Evolutionary conservation across 2,888 invertebrate genomes (phyloP).

Genomic region (Cenopis cana): DNA sequence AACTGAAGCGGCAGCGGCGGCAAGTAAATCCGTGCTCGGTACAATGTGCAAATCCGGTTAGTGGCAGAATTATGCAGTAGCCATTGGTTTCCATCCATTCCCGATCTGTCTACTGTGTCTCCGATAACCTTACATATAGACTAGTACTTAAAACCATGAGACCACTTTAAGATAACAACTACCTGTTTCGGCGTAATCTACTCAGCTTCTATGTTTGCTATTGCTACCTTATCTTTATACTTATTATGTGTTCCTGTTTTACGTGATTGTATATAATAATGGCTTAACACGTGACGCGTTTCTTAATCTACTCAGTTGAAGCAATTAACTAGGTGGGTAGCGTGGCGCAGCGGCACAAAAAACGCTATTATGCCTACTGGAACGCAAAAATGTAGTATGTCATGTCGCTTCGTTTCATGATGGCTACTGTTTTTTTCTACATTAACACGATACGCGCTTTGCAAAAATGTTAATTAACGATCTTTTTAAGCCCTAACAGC

Average conservation of each 20-base stretch:
- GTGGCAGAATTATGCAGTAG: slow-evolving; percentile 36
- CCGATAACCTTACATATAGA: slow-evolving; percentile 34
- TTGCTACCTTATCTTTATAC: slow-evolving; percentile 31
- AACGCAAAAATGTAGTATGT: slow-evolving; percentile 23
- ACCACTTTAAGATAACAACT: slow-evolving; percentile 6
- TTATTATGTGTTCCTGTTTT: slow-evolving; percentile 37
- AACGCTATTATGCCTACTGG: slow-evolving; percentile 22
- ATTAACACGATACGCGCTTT: slow-evolving; percentile 21
- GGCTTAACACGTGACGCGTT: slow-evolving; percentile 27
- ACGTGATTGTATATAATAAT: slow-evolving; percentile 32
- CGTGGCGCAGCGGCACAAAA: slow-evolving; percentile 27
- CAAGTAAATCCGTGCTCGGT: slow-evolving; percentile 25
- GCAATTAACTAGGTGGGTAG: slow-evolving; percentile 21
- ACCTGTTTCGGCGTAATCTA: slow-evolving; percentile 30
- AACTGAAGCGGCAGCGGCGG: slow-evolving; percentile 6
- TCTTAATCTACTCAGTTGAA: slow-evolving; percentile 27
- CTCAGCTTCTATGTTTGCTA: slow-evolving; percentile 28
- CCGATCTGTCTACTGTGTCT: slow-evolving; percentile 6
- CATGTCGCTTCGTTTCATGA: slow-evolving; percentile 30
- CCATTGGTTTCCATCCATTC: slow-evolving; percentile 26
- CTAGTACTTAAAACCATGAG: slow-evolving; percentile 21
- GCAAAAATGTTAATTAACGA: slow-evolving; percentile 4
- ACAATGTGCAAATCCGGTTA: slow-evolving; percentile 40
- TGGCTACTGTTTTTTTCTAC: slow-evolving; percentile 15
- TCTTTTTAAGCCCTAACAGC: slow-evolving; percentile 1